Conservation (phyloP, 2,888 invertebrate genomes). For the Pemphredon lugubris region DNA sequence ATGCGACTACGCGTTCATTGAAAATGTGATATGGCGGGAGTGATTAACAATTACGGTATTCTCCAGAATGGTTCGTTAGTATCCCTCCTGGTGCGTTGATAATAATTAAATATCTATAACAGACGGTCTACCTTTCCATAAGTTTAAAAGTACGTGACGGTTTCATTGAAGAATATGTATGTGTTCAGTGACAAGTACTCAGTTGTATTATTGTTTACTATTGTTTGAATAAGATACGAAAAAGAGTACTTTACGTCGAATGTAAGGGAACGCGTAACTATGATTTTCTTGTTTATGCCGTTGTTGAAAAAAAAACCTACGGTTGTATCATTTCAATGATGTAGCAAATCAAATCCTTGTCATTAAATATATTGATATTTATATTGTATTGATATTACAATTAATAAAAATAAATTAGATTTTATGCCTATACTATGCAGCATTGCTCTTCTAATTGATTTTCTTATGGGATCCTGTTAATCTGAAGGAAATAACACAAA, state of each 20-base stretch:
- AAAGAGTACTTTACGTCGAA: not conserved
- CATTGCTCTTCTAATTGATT: not conserved
- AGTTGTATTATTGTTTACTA: not conserved
- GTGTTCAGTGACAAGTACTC: not conserved
- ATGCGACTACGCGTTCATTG: not conserved
- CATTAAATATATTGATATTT: too few relatives aligned
- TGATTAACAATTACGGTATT: constrained; percentile 63
- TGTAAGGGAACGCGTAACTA: not conserved
- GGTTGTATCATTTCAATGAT: not conserved
- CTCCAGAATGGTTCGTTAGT: constrained; percentile 62
- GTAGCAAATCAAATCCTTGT: not conserved
- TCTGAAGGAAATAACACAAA: not conserved
- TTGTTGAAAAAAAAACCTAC: not conserved
- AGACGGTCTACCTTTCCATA: not conserved
- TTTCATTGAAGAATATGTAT: not conserved
- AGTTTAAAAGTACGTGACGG: not conserved
- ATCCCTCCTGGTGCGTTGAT: constrained; percentile 69
- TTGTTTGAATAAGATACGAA: not conserved
- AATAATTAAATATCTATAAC: constrained; percentile 7
- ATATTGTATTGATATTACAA: not conserved
- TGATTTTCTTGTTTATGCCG: constrained; percentile 3
- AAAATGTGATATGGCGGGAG: constrained; percentile 67
- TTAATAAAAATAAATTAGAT: not conserved
- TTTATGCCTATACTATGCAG: not conserved
- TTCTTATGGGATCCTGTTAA: not conserved